Evolutionary conservation across 1,140 invertebrate species (phyloP).

Genomic region (Hycleus cichorii): DNA sequence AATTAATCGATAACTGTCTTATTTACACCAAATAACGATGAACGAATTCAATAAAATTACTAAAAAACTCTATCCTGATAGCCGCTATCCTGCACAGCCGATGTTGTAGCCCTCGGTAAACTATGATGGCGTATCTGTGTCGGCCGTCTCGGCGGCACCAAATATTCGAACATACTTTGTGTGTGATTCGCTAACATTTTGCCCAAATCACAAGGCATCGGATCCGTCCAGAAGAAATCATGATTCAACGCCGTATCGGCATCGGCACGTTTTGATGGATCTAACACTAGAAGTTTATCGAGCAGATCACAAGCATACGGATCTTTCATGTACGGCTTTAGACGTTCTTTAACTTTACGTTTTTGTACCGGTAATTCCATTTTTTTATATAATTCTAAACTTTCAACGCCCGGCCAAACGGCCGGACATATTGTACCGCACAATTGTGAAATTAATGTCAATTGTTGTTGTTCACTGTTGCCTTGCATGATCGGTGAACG

Average conservation of each 20-base stretch:
- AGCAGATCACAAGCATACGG: conserved; percentile 86
- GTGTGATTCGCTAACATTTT: conserved; percentile 91
- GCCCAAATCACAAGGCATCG: conserved; percentile 85
- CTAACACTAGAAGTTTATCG: conserved; percentile 85
- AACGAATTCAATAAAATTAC: not conserved
- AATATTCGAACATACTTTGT: conserved; percentile 94
- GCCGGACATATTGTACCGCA: conserved; percentile 94
- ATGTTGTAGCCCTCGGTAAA: conserved; percentile 47
- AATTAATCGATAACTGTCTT: too few relatives aligned
- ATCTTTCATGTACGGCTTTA: conserved; percentile 91
- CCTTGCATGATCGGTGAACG: conserved; percentile 84
- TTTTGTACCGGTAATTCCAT: conserved; percentile 89
- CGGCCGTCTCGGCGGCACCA: conserved; percentile 72
- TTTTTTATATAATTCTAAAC: conserved; percentile 84
- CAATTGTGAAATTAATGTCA: conserved; percentile 90
- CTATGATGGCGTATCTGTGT: conserved; percentile 64
- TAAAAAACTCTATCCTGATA: conserved; percentile 75
- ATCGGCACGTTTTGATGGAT: conserved; percentile 86
- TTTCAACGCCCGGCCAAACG: conserved; percentile 92
- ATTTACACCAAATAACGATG: too few relatives aligned
- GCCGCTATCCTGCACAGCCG: conserved; percentile 50
- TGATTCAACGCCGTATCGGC: conserved; percentile 92
- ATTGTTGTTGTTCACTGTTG: conserved; percentile 91
- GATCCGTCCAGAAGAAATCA: conserved; percentile 97
- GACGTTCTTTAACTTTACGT: conserved; percentile 80